These are phyloP conservation scores for Heliconius aoede DNA, from an alignment of 2,888 invertebrate species.

Conservation along the genomic window DNA sequence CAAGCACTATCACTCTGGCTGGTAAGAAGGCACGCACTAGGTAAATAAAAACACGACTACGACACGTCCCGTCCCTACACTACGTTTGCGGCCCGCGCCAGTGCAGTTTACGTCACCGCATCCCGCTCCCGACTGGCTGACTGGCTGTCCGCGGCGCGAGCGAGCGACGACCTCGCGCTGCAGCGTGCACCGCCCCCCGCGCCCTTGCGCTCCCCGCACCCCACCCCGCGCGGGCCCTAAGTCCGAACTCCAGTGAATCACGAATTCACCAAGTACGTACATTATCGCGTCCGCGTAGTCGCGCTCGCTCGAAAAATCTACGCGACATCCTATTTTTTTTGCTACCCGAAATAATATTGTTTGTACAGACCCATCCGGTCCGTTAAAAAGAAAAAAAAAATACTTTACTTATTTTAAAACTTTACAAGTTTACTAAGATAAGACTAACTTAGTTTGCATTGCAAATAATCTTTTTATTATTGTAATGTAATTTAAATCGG, in stretches of 20 bases:
- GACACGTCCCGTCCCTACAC: slow-evolving; percentile 82
- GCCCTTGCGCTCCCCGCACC: slow-evolving; percentile 53
- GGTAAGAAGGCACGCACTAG: slow-evolving; percentile 68
- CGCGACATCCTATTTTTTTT: slow-evolving; percentile 53
- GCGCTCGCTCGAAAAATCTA: slow-evolving; percentile 53
- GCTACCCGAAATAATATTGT: slow-evolving; percentile 49
- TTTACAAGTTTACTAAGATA: background rate
- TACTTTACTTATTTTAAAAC: background rate
- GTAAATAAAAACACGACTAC: slow-evolving; percentile 65
- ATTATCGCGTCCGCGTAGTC: slow-evolving; percentile 20
- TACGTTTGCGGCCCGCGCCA: slow-evolving; percentile 81
- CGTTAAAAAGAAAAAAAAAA: background rate
- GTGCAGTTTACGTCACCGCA: slow-evolving; percentile 84
- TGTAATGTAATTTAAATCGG: background rate
- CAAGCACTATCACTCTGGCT: slow-evolving; percentile 72
- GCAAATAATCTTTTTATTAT: background rate
- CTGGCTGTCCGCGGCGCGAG: slow-evolving; percentile 72
- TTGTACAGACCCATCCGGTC: slow-evolving; percentile 24
- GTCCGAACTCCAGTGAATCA: slow-evolving; percentile 80
- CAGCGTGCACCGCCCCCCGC: slow-evolving; percentile 77
- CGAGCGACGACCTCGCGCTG: slow-evolving; percentile 83
- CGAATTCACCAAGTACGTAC: slow-evolving; percentile 48
- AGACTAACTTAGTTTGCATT: background rate
- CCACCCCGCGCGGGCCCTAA: slow-evolving; percentile 58
- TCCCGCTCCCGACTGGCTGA: slow-evolving; percentile 83